phyloP scores from a whole-genome alignment of 2,888 invertebrate genomes.

The Cepaea hortensis region DNA sequence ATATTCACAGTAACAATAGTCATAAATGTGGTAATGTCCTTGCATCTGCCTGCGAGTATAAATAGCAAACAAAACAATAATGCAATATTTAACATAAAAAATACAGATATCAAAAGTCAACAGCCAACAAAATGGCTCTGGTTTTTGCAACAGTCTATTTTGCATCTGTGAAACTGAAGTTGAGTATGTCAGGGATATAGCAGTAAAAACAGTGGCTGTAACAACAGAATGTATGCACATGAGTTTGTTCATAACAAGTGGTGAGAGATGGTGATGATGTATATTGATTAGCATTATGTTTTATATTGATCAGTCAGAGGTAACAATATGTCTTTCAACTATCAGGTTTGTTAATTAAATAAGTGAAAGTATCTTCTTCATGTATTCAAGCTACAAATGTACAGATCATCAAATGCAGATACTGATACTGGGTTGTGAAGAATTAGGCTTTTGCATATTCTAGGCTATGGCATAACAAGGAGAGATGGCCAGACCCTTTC shows the following conservation, averaged over 20 bases:
- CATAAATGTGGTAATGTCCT: background rate
- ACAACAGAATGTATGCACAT: constrained; percentile 7
- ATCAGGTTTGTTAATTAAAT: too few species aligned
- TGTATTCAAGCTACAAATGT: too few species aligned
- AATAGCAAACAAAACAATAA: constrained; percentile 10
- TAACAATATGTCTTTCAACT: too few species aligned
- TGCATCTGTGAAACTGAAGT: constrained; percentile 19
- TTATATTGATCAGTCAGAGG: too few species aligned
- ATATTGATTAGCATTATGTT: too few species aligned
- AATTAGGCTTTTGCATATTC: too few species aligned
- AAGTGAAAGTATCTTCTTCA: too few species aligned
- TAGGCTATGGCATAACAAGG: too few species aligned
- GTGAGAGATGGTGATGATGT: too few species aligned
- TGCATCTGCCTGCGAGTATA: background rate
- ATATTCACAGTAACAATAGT: background rate
- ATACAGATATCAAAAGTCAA: constrained; percentile 20
- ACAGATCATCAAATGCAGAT: too few species aligned
- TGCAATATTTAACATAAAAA: background rate
- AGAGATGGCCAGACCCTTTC: too few species aligned
- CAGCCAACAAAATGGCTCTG: constrained; percentile 34
- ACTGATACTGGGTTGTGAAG: too few species aligned
- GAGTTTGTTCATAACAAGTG: background rate
- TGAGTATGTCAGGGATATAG: constrained; percentile 30
- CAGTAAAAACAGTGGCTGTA: constrained; percentile 17
- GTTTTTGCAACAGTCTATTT: constrained; percentile 28